Base-by-base conservation (phyloP, 2,113 vertebrate genomes). In the Pogonocichla stellata region DNA sequence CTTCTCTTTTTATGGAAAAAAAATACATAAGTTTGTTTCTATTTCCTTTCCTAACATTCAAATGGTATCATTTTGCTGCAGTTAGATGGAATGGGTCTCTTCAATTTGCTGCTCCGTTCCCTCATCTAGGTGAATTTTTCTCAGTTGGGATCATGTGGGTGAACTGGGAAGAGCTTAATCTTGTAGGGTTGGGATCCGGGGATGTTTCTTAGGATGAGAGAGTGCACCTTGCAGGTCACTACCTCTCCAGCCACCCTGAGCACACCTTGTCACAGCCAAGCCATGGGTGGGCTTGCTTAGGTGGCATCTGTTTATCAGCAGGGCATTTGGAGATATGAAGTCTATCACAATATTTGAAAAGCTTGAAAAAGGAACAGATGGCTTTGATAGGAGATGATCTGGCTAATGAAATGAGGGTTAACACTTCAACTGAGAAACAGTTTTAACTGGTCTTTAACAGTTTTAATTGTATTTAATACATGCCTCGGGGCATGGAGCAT, bases 261-360 rank as follows among this genome's bases (percentile, higher is more conserved):
- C 25, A 75, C 22, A 17, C n/a, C 6, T 70, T 50, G 9, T 25
- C n/a, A 42, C 42, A n/a, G 43, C 58, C 48, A 18, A 48, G 62
- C 31, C 66, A 34, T 16, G 50, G 51, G 43, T 34, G 16, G 0
- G 0, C 17, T 17, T 11, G 34, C 75, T 88, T 34, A 13, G 19
- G 16, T 19, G 24, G 56, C 4, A 29, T 66, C 51, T 50, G 53
- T 73, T 79, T 42, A 47, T 61, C 74, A 60, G 53, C 3, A 4
- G n/a, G 51, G 20, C 61, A 65, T 80, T 70, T 54, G n/a, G 42
- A 85, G 75, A 61, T 69, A 62, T 5, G 26, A 90, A 62, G 14
- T 51, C 81, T 93, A 73, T 81, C 82, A 96, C 17, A 95, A 81
- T 92, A 94, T 94, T 95, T 90, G 5, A 88, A 86, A 80, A 78